Percentiles rank a stretch among this genome's conserved stretches.
Conservation (phyloP, 2,797 vertebrate species). For the Mareca penelope region DNA sequence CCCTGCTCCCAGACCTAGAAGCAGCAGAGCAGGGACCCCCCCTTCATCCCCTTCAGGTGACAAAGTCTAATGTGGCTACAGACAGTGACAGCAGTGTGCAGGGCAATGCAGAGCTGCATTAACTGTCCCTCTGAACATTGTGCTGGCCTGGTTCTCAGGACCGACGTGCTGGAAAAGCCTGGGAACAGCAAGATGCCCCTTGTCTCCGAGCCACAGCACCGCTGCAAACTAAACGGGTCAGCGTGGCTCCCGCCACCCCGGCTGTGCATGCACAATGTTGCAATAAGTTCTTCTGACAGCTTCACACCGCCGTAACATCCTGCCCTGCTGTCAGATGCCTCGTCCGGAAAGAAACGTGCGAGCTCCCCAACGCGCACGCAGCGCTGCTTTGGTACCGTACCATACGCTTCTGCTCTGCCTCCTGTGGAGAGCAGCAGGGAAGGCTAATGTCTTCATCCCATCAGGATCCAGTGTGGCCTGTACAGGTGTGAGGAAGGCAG, state of each 20-base stretch:
- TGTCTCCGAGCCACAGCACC: not conserved
- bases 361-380: not conserved
- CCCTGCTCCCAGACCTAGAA: not conserved
- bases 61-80: not conserved
- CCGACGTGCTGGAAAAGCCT: accelerated
- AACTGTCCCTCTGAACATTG: accelerated
- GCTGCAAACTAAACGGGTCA: accelerated
- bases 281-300: not conserved
- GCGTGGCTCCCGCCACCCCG: accelerated
- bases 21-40: not conserved
- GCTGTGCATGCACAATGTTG: not conserved
- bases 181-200: not conserved
- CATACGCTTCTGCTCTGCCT: not conserved
- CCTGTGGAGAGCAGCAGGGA: not conserved
- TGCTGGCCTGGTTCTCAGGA: not conserved
- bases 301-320: not conserved
- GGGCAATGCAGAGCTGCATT: not conserved
- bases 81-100: not conserved
- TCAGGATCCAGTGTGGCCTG: not conserved
- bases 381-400: not conserved
- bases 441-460: not conserved
- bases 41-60: not conserved
- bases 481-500: not conserved
- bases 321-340: not conserved
- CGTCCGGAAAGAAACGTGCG: not conserved